These are phyloP conservation scores for Tigriopus californicus DNA, from an alignment of 2,888 invertebrate genomes.

Conservation along the genomic window DNA sequence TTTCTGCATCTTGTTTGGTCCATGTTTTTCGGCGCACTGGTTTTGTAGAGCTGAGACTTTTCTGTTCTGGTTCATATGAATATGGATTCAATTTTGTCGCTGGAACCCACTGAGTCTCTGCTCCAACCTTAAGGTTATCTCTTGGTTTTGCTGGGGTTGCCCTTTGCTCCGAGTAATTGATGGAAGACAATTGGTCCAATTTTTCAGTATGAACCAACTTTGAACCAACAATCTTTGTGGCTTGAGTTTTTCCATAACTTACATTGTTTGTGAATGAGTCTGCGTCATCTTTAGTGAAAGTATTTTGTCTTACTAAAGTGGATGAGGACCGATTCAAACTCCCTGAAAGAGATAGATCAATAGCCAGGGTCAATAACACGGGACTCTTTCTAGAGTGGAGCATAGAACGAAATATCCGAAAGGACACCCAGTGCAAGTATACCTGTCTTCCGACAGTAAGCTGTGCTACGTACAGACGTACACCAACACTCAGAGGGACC, in stretches of 20 bases:
- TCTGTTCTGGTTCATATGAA: too few relatives aligned
- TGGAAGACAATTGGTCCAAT: neutral
- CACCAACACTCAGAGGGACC: too few relatives aligned
- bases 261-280: neutral
- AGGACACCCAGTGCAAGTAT: too few relatives aligned
- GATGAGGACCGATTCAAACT: too few relatives aligned
- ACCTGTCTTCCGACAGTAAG: too few relatives aligned
- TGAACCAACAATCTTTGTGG: neutral
- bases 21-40: conserved; percentile 43
- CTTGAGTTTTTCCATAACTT: neutral
- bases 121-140: neutral
- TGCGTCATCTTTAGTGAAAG: conserved; percentile 1
- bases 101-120: neutral
- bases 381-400: too few relatives aligned
- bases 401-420: too few relatives aligned
- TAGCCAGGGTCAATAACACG: too few relatives aligned
- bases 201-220: neutral
- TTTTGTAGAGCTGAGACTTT: neutral
- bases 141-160: neutral
- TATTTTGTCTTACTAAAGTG: neutral
- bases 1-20: conserved; percentile 51
- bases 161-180: neutral
- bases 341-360: too few relatives aligned
- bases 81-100: too few relatives aligned
- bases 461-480: too few relatives aligned